phyloP scores from a whole-genome alignment of 23 tunicate genomes.

The Ciona savignyi region DNA sequence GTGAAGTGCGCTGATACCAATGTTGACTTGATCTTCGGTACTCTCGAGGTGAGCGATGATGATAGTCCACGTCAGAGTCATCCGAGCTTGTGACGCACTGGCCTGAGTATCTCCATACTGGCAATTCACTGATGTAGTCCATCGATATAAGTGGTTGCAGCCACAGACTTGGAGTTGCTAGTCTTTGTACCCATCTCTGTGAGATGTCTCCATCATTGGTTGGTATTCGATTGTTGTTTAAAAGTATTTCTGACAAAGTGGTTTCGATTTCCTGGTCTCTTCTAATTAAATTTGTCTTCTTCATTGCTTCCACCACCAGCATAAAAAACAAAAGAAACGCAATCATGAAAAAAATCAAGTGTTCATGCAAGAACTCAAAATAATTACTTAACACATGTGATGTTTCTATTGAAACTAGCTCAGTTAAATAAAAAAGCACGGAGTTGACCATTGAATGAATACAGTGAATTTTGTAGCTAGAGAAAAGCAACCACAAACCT shows the following conservation, averaged over 20 bases:
- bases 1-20: neutral
- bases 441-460: neutral
- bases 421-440: neutral
- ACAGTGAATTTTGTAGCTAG: constrained; percentile 20
- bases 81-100: constrained; percentile 11
- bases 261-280: neutral
- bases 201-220: constrained; percentile 20
- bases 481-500: constrained; percentile 30
- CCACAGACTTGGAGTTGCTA: constrained; percentile 62
- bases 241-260: neutral
- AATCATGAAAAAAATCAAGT: neutral
- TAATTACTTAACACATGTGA: neutral
- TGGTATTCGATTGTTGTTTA: neutral
- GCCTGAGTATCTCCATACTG: constrained; percentile 44
- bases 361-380: neutral
- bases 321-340: constrained; percentile 34
- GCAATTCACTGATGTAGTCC: constrained; percentile 51
- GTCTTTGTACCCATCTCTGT: constrained; percentile 40
- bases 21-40: neutral
- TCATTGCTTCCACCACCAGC: neutral
- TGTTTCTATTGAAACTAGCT: too few species aligned
- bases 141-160: constrained; percentile 44
- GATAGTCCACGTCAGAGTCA: constrained; percentile 13
- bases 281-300: neutral
- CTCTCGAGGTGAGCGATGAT: neutral